Percentiles rank a stretch among this genome's conserved stretches.
Conservation (phyloP, 1,140 invertebrate species). For the Ephestia elutella region DNA sequence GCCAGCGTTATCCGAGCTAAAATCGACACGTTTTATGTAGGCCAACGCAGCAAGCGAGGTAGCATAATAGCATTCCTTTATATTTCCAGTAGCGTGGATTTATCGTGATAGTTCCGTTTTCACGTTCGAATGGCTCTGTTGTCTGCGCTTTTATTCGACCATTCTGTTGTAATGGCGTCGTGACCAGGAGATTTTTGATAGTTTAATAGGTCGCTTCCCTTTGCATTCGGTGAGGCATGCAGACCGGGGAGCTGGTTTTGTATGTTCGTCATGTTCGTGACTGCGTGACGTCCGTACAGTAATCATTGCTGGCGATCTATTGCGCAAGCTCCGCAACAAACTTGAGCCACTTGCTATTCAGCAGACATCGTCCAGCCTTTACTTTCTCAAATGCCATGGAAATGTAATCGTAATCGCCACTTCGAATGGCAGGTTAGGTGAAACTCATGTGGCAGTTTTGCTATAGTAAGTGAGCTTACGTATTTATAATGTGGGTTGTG, state of each 20-base stretch:
- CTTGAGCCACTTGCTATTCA: slow-evolving; percentile 46
- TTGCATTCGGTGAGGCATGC: slow-evolving; percentile 18
- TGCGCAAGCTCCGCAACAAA: slow-evolving; percentile 55
- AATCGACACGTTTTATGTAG: slow-evolving; percentile 69
- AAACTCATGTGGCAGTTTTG: slow-evolving; percentile 25
- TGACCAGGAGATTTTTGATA: slow-evolving; percentile 45
- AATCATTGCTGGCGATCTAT: slow-evolving; percentile 48
- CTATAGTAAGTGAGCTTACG: slow-evolving; percentile 11
- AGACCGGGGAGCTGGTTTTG: slow-evolving; percentile 23
- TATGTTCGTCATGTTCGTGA: slow-evolving; percentile 34
- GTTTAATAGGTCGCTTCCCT: slow-evolving; percentile 49
- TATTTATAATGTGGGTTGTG: slow-evolving; percentile 9
- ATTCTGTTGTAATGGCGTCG: slow-evolving; percentile 46
- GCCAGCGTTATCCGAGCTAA: slow-evolving; percentile 65
- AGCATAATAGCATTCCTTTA: slow-evolving; percentile 56
- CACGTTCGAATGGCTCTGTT: slow-evolving; percentile 56
- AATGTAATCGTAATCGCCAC: slow-evolving; percentile 33
- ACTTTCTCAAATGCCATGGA: slow-evolving; percentile 62
- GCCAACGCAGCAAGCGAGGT: slow-evolving; percentile 47
- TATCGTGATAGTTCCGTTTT: slow-evolving; percentile 69
- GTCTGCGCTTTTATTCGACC: slow-evolving; percentile 44
- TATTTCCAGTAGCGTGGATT: slow-evolving; percentile 61
- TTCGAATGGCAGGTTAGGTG: slow-evolving; percentile 24
- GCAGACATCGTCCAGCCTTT: slow-evolving; percentile 42
- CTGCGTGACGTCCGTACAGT: slow-evolving; percentile 50